Base-by-base conservation (phyloP, 2,888 invertebrate species). In the Dendrolimus pini region DNA sequence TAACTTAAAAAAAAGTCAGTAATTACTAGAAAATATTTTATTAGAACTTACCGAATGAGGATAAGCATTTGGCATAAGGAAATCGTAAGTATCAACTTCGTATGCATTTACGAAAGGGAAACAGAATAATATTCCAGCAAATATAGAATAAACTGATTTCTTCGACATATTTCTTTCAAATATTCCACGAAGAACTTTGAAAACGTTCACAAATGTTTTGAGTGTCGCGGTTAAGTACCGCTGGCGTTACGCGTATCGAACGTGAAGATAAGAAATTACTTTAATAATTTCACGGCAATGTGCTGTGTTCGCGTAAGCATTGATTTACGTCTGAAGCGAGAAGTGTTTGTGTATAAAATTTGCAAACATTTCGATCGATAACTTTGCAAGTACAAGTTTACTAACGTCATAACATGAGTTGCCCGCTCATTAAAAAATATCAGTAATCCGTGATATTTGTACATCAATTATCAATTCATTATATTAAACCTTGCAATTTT, bases 31-130 rank as follows among this genome's bases (percentile, higher is more conserved):
- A 30, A 30, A 30, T 30, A 30, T 30, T 42, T 55, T 53, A 54
- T 12, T 8, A n/a, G 52, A 63, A 92, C 93, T 93, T 91, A 96
- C 96, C 88, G 91, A 93, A 73, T 94, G 92, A 41, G 96, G 96
- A 74, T 92, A 93, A 57, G 96, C 96, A 85, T 95, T 93, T 61
- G 96, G 96, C 96, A 97, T 97, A 30, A 95, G 85, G 68, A 97
- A 91, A 59, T 95, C 92, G 76, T 94, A 96, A 62, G 92, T 80
- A 66, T 89, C 84, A 57, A 86, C 72, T 75, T 89, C 88, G 59
- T 77, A 62, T 6, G 80, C 72, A 52, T 67, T 66, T 56, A 68
- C 70, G 58, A 68, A 61, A 65, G 71, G 68, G 62, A 64, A 58
- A 55, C 66, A 73, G 60, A 70, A 59, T n/a, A 63, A 60, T 52